Evolutionary conservation across 2,888 invertebrate genomes (phyloP), one percentile per base, ranked within the genome.

Genomic region (Acutogordius australiensis): DNA sequence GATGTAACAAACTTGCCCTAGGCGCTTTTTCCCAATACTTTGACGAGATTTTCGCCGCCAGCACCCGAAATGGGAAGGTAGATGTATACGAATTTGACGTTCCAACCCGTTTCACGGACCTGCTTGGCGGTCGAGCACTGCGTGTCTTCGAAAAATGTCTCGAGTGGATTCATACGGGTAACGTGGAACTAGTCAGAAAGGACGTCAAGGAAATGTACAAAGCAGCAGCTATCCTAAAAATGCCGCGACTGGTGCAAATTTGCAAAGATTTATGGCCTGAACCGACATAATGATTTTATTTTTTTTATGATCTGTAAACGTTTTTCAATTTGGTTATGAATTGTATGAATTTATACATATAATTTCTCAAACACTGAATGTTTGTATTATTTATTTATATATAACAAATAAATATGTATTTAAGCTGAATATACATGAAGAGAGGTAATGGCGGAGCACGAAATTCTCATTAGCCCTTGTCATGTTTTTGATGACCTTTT

Each of bases 111-210:
- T 51, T 51, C 23, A 23, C 23, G 8, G 51, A 51, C 4, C 4
- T 51, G 13, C 26, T 51, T n/a, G 51, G 51, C 8, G n/a, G 4
- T 23, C 13, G 51, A n/a, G 13, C 51, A 8, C 23, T 51, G 23
- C 8, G 51, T 4, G 51, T 51, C 8, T 51, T 51, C 23, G 51
- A 51, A 23, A 51, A 51, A 23, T 51, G 51, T 51, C 23, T 51
- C 8, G 51, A 51, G 23, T 51, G 51, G 51, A 51, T 51, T 51
- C 51, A 51, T 51, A 51, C 51, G 4, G 51, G 51, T n/a, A 51
- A 51, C 23, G 51, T 51, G 8, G 51, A 51, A 23, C 51, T 51
- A n/a, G 26, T 51, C 8, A 51, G 23, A 51, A 51, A 51, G 26
- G 51, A 51, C 23, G 51, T 23, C 26, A 51, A 51, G 23, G 51